Base-by-base conservation (phyloP, 92 coral and sea anemone genomes). In the Epizoanthus ramosus region DNA sequence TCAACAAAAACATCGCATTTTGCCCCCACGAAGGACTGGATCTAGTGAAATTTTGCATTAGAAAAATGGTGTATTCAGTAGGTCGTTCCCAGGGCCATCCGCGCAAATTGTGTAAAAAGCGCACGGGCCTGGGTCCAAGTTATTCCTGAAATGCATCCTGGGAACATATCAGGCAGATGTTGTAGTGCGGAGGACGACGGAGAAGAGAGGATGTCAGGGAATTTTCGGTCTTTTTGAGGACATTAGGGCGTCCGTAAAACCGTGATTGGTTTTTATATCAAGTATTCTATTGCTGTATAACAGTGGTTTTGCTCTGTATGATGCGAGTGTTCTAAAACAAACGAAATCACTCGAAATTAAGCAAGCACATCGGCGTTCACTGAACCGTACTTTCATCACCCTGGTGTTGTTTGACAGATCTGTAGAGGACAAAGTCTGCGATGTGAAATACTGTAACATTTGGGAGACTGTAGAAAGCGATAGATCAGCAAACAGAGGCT, bases 111-210 rank as follows among this genome's bases (percentile, higher is more conserved):
- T 13, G 54, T 50, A 16, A 6, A 16, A 10, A 47, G 54, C 54
- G 54, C 54, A 10, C 7, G 43, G 18, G 82, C 54, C 82, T 61
- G 58, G 71, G 60, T 22, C 64, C 82, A 45, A 61, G 56, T 39
- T 63, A 8, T 4, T 39, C 18, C 71, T 35, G 71, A 31, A 57
- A 22, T 77, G 82, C 71, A 77, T 77, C 58, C 71, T 61, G 82
- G 82, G 71, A 60, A 69, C 68, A 60, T 77, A 63, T 77, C 71
- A 61, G 71, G 45, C 82, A 77, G 82, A 77, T 77, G 82, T 77
- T 77, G 71, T 77, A 22, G 71, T 75, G 41, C 70, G 57, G 39
- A 61, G 68, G 45, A 56, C 1, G 56, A 47, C 43, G 43, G 1
- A 52, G 35, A 8, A 21, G 22, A 6, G 37, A 25, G 16, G 59